Conservation (phyloP, 2,113 vertebrate genomes). For the Zosterops hypoxanthus region DNA sequence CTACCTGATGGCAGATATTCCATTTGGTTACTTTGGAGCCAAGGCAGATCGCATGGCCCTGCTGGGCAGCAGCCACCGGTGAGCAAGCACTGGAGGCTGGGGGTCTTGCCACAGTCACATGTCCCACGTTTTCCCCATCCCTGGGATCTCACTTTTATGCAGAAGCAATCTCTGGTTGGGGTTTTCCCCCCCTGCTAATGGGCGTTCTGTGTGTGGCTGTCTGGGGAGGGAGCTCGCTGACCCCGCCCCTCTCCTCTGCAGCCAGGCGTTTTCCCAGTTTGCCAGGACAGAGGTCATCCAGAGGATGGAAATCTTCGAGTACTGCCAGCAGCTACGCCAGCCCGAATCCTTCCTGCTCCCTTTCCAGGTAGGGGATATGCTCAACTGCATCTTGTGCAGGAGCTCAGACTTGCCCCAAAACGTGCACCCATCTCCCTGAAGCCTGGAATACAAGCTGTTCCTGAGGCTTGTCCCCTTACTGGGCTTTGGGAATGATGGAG, state of each 20-base stretch:
- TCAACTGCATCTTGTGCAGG: neutral
- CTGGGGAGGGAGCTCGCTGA: neutral
- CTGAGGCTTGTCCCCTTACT: neutral
- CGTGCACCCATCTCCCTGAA: neutral
- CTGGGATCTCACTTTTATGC: fast-evolving
- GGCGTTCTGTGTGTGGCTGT: neutral
- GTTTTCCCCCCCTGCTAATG: neutral
- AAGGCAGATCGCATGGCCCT: conserved; percentile 82
- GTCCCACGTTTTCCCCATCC: neutral
- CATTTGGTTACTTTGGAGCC: conserved; percentile 80
- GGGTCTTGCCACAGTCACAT: neutral
- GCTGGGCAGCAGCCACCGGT: conserved; percentile 88
- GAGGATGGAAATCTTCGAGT: conserved; percentile 88
- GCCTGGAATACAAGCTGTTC: neutral
- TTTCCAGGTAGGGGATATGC: conserved; percentile 82
- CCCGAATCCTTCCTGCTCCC: conserved; percentile 77
- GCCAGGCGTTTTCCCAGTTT: conserved; percentile 80
- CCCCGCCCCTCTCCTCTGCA: conserved; percentile 20
- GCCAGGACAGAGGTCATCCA: conserved; percentile 82
- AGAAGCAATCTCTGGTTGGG: neutral
- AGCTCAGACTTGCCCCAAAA: neutral
- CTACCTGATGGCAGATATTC: conserved; percentile 82
- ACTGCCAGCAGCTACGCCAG: conserved; percentile 80
- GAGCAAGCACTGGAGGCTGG: neutral
- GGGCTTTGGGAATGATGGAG: neutral